phyloP scores from a whole-genome alignment of 2,888 invertebrate species.

The Andrena hattorfiana region DNA sequence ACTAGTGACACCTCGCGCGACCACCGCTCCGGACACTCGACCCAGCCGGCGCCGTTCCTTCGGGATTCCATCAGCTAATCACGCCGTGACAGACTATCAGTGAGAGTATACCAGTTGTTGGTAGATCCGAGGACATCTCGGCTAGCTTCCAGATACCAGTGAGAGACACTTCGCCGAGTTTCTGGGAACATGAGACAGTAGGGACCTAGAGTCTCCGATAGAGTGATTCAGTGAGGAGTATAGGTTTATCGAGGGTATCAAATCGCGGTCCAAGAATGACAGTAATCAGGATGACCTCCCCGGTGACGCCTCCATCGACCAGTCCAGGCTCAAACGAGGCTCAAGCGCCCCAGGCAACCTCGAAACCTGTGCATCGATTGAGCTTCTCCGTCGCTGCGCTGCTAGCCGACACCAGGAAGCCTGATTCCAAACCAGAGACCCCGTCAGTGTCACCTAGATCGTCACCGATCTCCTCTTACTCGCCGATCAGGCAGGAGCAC shows the following conservation, averaged over 20 bases:
- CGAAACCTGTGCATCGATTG: constrained; percentile 81
- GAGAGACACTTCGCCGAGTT: background rate
- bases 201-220: background rate
- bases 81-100: background rate
- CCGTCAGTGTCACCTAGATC: constrained; percentile 52
- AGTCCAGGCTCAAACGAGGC: constrained; percentile 76
- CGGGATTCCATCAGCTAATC: background rate
- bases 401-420: constrained; percentile 86
- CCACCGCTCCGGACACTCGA: background rate
- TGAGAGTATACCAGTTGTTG: background rate
- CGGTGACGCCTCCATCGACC: constrained; percentile 80
- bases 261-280: constrained; percentile 78
- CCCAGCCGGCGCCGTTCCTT: background rate
- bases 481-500: constrained; percentile 68
- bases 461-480: constrained; percentile 64
- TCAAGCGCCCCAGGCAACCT: constrained; percentile 60
- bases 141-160: background rate
- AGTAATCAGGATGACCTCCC: constrained; percentile 83
- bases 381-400: constrained; percentile 88
- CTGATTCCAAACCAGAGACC: constrained; percentile 43
- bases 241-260: constrained; percentile 1
- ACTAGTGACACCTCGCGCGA: constrained; percentile 6
- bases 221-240: constrained; percentile 17
- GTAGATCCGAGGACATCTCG: background rate
- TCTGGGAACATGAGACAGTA: constrained; percentile 25